A percentile compares a stretch with the other conserved stretches of the same genome.
These are phyloP conservation scores for Pterophyllum scalare DNA, from an alignment of 2,113 vertebrate genomes.

Conservation along the genomic window DNA sequence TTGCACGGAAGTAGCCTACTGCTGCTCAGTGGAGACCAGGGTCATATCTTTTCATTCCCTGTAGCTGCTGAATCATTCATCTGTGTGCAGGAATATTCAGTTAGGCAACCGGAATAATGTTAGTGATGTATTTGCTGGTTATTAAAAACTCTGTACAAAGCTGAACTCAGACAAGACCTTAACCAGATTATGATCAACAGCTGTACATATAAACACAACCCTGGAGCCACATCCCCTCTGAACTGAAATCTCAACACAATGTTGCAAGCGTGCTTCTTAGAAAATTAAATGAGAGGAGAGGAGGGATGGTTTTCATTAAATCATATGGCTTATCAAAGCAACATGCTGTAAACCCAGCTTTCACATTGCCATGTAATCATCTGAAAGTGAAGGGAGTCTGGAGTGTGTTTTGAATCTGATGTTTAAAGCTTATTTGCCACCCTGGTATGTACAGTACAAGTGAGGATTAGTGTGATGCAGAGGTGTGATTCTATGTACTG, in stretches of 20 bases:
- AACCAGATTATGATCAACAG: slow-evolving; percentile 15
- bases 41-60: not conserved
- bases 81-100: not conserved
- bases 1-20: not conserved
- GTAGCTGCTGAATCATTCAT: not conserved
- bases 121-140: not conserved
- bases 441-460: slow-evolving; percentile 15
- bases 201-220: slow-evolving; percentile 7
- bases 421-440: slow-evolving; percentile 39
- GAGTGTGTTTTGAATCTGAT: slow-evolving; percentile 49
- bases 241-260: slow-evolving; percentile 1
- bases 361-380: slow-evolving; percentile 32
- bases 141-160: not conserved
- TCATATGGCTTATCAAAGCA: slow-evolving; percentile 39
- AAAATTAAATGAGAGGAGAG: slow-evolving; percentile 18
- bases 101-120: not conserved
- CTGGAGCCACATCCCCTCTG: slow-evolving; percentile 5
- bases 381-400: slow-evolving; percentile 39
- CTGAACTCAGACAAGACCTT: slow-evolving; percentile 6
- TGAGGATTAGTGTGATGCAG: slow-evolving; percentile 2
- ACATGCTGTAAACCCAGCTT: slow-evolving; percentile 14
- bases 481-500: not conserved
- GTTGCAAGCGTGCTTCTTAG: not conserved
- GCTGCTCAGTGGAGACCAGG: not conserved
- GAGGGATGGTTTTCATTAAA: slow-evolving; percentile 42